Conservation (phyloP, 2,888 invertebrate genomes). For the Eilema caniola region DNA sequence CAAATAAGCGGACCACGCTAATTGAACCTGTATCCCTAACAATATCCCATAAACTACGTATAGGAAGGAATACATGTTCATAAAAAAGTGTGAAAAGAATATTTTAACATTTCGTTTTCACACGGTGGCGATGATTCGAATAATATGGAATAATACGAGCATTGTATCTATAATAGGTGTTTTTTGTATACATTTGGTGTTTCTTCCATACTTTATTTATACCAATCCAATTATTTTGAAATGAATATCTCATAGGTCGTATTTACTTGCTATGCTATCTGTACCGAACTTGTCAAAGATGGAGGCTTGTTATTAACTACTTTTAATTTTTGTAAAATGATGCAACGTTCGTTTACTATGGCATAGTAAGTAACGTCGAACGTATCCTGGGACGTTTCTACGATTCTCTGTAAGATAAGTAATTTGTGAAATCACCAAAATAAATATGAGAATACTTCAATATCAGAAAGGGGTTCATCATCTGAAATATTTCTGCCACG, state of each 20-base stretch:
- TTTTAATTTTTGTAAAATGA: background rate
- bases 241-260: too few species aligned
- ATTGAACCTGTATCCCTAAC: too few species aligned
- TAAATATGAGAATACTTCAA: background rate
- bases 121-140: background rate
- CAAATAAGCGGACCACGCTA: background rate
- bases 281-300: background rate
- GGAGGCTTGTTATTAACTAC: background rate
- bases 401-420: background rate
- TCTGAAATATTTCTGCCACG: slow-evolving; percentile 15
- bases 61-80: too few species aligned
- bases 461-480: slow-evolving; percentile 23
- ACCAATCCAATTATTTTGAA: too few species aligned
- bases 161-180: background rate
- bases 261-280: background rate
- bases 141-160: background rate
- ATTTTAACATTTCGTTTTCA: background rate
- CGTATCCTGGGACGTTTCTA: too few species aligned
- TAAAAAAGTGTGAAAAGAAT: background rate
- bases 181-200: background rate
- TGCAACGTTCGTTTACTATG: background rate
- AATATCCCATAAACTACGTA: too few species aligned
- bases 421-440: background rate
- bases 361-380: too few species aligned
- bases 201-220: background rate